Conservation (phyloP, 2,888 invertebrate species). For the Agonopterix alstromeriana region DNA sequence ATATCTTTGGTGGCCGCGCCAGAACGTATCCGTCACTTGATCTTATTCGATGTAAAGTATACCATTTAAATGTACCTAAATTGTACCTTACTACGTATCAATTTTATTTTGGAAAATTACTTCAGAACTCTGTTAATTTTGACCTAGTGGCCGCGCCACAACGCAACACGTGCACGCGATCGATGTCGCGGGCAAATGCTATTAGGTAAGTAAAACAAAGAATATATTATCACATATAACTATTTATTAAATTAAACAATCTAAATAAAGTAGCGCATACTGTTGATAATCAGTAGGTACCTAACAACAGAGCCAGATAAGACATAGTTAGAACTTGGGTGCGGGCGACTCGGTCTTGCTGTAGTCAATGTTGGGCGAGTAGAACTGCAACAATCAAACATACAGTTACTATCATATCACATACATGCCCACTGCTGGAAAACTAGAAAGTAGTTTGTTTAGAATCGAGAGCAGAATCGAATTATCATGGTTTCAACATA, state of each 20-base stretch:
- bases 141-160: no score
- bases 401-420: neutral
- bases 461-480: no score
- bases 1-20: no score
- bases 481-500: no score
- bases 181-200: neutral
- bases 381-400: constrained; percentile 74
- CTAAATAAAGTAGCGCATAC: constrained; percentile 24
- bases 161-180: neutral
- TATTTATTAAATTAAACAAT: constrained; percentile 60
- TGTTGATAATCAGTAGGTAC: constrained; percentile 19
- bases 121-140: no score
- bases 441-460: no score
- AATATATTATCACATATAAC: constrained; percentile 29
- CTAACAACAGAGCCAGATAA: constrained; percentile 78
- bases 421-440: no score
- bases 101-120: no score
- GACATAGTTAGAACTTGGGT: constrained; percentile 64
- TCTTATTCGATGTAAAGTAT: no score
- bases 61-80: no score
- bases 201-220: constrained; percentile 13
- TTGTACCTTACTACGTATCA: neutral
- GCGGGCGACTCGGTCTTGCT: constrained; percentile 79
- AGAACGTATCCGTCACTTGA: no score
- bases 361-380: constrained; percentile 83